These are phyloP conservation scores for Cheumatopsyche charites DNA, from an alignment of 1,140 invertebrate genomes.

Conservation along the genomic window DNA sequence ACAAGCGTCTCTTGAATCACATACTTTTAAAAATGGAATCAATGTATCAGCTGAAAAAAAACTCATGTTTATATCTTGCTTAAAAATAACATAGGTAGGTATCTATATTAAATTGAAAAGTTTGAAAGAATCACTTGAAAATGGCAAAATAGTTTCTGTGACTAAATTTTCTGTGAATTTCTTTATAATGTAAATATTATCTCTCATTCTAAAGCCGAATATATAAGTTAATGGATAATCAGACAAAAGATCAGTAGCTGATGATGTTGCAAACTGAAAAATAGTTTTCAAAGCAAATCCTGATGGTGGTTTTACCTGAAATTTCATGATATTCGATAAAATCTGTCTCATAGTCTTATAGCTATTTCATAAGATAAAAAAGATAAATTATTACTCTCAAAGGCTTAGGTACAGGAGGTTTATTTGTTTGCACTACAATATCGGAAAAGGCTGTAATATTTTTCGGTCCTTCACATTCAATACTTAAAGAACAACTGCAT, in stretches of 20 bases:
- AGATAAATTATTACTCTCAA: not conserved
- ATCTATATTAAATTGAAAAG: not conserved
- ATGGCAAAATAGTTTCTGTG: conserved; percentile 43
- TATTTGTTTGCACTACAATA: conserved; percentile 38
- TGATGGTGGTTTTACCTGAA: conserved; percentile 36
- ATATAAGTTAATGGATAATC: conserved; percentile 43
- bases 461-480: conserved; percentile 44
- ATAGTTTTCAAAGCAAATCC: conserved; percentile 39
- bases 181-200: conserved; percentile 27
- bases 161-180: conserved; percentile 41
- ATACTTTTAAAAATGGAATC: conserved; percentile 38
- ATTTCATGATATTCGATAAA: not conserved
- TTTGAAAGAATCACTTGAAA: conserved; percentile 34
- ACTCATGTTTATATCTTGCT: not conserved
- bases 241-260: conserved; percentile 34
- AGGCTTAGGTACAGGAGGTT: conserved; percentile 18
- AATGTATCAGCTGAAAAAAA: conserved; percentile 37
- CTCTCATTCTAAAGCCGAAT: conserved; percentile 38
- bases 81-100: not conserved
- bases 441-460: conserved; percentile 44
- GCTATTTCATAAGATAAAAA: not conserved
- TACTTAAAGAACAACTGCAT: conserved; percentile 36
- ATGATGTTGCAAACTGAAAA: conserved; percentile 37
- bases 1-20: conserved; percentile 42
- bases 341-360: too few relatives aligned